Evolutionary conservation across 2,113 vertebrate genomes (phyloP), one percentile per base, ranked within the genome.

Genomic region (Cyanistes caeruleus): DNA sequence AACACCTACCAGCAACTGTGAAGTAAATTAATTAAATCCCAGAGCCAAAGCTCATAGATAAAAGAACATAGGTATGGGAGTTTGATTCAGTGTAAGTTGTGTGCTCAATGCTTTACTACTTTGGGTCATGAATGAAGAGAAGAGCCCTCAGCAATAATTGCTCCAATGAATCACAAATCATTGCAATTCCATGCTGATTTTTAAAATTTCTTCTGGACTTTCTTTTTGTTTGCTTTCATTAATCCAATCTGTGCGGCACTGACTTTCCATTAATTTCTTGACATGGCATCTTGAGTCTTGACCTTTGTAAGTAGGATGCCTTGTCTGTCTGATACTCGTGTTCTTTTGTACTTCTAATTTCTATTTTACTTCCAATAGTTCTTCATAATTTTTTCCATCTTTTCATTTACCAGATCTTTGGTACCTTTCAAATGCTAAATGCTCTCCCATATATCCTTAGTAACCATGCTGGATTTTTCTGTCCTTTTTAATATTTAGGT

Each of bases 401-500:
- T 95, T 92, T 96, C 91, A 79, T 91, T 88, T 94, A 60, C 89
- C 89, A 92, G 85, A 88, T 96, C 72, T 77, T 95, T 95, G 92
- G 87, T 97, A 81, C 94, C 93, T 98, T 97, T 97, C 97, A 97
- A 88, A 93, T 97, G 93, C 91, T 96, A 97, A 97, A 94, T 96
- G 91, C 90, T 96, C 28, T 95, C 93, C 93, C 96, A 97, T 98
- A 98, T 97, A 97, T 98, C 88, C 94, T 97, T 95, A 95, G 97
- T 96, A 97, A 97, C 95, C 96, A 96, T 82, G 97, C 97, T 96
- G 94, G 83, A 96, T 96, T 97, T 98, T 97, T 96, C 97, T 98
- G 96, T 98, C 97, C 97, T 97, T 97, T 98, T 97, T 97, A 97
- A 98, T 98, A 97, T 98, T 98, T 98, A 97, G 97, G 89, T 97